A percentile compares a stretch with the other conserved stretches of the same genome.
Conservation (phyloP, 2,113 vertebrate genomes). For the Proteles cristata region DNA sequence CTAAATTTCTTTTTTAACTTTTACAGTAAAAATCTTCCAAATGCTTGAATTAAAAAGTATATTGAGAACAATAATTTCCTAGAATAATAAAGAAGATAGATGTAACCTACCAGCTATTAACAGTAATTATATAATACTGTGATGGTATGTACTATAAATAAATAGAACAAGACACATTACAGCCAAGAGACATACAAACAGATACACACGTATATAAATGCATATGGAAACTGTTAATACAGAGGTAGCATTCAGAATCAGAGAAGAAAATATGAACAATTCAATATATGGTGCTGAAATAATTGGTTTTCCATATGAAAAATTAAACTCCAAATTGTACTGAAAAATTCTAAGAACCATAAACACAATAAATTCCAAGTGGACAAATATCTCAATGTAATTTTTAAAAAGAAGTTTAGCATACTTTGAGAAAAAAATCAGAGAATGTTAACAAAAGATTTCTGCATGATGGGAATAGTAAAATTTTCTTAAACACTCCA, state of each 20-base stretch:
- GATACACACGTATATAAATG: neutral
- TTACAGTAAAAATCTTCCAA: neutral
- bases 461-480: neutral
- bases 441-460: neutral
- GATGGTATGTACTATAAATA: neutral
- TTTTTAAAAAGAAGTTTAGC: neutral
- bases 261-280: neutral
- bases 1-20: neutral
- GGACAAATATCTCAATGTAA: neutral
- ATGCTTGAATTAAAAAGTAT: neutral
- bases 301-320: neutral
- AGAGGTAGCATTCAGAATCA: constrained; percentile 17
- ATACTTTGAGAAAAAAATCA: neutral
- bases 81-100: neutral
- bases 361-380: constrained; percentile 33
- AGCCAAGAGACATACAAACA: neutral
- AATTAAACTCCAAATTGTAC: neutral
- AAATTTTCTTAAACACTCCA: neutral
- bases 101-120: neutral
- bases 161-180: neutral
- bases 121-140: neutral
- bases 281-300: neutral
- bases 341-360: neutral
- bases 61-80: neutral
- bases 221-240: neutral